Evolutionary conservation across 2,888 invertebrate genomes (phyloP), one percentile per base, ranked within the genome.

Genomic region (Caenorhabditis sp.): DNA sequence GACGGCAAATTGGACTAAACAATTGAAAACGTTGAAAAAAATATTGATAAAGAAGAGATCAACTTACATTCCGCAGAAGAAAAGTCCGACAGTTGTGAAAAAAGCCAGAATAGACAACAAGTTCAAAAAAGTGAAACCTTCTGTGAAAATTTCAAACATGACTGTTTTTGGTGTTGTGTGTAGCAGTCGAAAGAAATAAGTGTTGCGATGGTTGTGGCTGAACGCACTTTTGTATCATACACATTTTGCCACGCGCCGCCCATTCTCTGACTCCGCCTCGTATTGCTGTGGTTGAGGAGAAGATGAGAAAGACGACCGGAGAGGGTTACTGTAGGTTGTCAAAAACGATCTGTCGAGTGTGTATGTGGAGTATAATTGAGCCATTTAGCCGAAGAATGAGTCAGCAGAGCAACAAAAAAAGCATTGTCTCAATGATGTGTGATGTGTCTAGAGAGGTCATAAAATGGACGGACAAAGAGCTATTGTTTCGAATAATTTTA

Each of bases 21-120:
- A 37, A 31, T 19, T 36, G 36, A 36, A 36, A 36, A 8, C 12
- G 5, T 36, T 21, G 17, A 21, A 5, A 37, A 51, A 51, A 4
- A 10, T n/a, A 6, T 51, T n/a, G 17, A n/a, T 23, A 10, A 31
- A 62, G 17, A 24, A 19, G 14, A 19, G 62, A 24, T n/a, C 24
- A 61, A 68, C 69, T 71, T 50, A 76, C 70, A 70, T 75, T 70
- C 70, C 75, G 71, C 94, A 92, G 83, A 94, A 90, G 91, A 94
- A 94, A 88, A 94, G 93, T 73, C 93, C 89, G 79, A 94, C 92
- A 21, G 94, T 94, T 72, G 92, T 92, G 74, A 92, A 89, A 61
- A 93, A 93, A 51, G 94, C 94, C 57, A 83, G 68, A 59, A 83
- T 62, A 37, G 86, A 87, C 53, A 87, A 77, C 19, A 83, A 26